Percentiles rank a stretch among this genome's conserved stretches.
Evolutionary conservation across 1,140 invertebrate species (phyloP).

Genomic region (Eriosoma lanigerum): DNA sequence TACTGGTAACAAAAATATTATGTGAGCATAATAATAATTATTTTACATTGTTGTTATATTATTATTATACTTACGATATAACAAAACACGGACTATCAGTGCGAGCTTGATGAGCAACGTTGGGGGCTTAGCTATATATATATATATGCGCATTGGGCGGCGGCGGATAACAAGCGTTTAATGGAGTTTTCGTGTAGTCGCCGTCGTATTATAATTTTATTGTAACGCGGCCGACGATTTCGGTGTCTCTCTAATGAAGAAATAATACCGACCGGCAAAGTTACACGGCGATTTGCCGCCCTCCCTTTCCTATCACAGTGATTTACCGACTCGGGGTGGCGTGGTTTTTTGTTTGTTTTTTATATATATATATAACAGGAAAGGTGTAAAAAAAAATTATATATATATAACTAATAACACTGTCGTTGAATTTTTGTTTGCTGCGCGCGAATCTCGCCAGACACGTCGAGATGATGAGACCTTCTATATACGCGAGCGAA

Average conservation of each 20-base stretch:
- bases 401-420: background rate
- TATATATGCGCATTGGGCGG: background rate
- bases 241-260: conserved; percentile 28
- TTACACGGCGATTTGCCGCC: too few relatives aligned
- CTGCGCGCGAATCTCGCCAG: background rate
- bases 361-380: too few relatives aligned
- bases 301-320: background rate
- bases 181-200: conserved; percentile 40
- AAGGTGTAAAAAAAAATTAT: background rate
- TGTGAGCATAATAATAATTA: too few relatives aligned
- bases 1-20: too few relatives aligned
- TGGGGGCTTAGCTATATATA: too few relatives aligned
- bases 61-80: too few relatives aligned
- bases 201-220: conserved; percentile 8
- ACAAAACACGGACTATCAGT: too few relatives aligned
- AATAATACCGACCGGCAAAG: background rate
- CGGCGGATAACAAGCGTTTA: background rate
- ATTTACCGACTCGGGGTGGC: conserved; percentile 17
- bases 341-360: too few relatives aligned
- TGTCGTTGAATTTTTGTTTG: background rate
- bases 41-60: conserved; percentile 17
- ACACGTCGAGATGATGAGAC: background rate
- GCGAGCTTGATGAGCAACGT: too few relatives aligned
- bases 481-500: background rate
- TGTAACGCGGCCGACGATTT: conserved; percentile 14